Base-by-base conservation (phyloP, 23 tunicate genomes). In the Pegea sp. region DNA sequence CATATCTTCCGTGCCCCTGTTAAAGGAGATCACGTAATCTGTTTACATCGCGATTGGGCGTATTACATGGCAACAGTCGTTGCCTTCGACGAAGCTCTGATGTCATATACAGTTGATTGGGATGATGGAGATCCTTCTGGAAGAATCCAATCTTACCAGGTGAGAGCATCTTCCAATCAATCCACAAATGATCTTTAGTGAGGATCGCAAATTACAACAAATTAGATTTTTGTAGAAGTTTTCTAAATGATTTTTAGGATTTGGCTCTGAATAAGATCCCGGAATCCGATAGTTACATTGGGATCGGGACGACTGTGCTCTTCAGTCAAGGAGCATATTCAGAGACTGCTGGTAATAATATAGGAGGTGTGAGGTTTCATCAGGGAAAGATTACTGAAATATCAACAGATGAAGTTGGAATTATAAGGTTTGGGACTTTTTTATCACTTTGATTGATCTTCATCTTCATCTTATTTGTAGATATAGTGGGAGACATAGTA, bases 21-120 rank as follows among this genome's bases (percentile, higher is more conserved):
- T 60, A 53, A 54, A 24, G 93, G 93, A 29, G 93, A 79, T 33
- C 93, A 79, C 59, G 93, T 79, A 32, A 61, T 79, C 11, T 69
- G 93, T 31, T 53, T 79, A 28, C 93, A 79, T 60, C 78, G 71
- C 42, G 23, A 31, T 30, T 79, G 78, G 78, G 93, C 93, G 4
- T 79, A 79, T 29, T 79, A 64, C 59, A 70, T 60, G 67, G 72
- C 93, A 0, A 79, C 93, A 5, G 53, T 79, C 25, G 78, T n/a
- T 1, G 57, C 56, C 16, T 79, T 79, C 46, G 61, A 79, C 33
- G 56, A 68, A 21, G 43, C 54, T 19, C 44, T 34, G 11, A 58
- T 79, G 42, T 27, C 23, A 5, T 79, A 79, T 57, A 71, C 78
- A 0, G 93, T 79, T 43, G 58, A 70, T 60, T 79, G 93, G 93